Evolutionary conservation across 2,888 invertebrate species (phyloP).

Genomic region (Drosophila cyrtoloma): DNA sequence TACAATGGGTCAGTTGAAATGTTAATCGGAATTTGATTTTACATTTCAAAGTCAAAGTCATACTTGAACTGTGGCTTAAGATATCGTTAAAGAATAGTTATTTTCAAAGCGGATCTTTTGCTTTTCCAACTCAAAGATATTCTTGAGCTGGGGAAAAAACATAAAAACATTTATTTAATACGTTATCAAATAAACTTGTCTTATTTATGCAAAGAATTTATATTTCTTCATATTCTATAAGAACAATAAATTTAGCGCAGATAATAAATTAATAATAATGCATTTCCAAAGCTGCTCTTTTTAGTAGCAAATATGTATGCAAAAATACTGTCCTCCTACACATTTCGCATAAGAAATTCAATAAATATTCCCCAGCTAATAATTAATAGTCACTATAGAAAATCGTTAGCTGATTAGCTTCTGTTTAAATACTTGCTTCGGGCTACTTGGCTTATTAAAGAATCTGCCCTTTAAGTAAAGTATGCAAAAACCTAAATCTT

Average conservation of each 20-base stretch:
- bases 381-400: background rate
- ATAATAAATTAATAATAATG: background rate
- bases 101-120: background rate
- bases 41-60: background rate
- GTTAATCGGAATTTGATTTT: background rate
- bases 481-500: background rate
- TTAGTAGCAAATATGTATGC: background rate
- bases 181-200: background rate
- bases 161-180: background rate
- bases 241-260: background rate
- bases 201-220: background rate
- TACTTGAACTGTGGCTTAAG: background rate
- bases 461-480: background rate
- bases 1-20: background rate
- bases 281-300: background rate
- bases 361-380: background rate
- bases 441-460: background rate
- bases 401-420: background rate
- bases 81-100: background rate
- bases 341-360: background rate
- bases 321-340: background rate
- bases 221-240: background rate
- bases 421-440: background rate
- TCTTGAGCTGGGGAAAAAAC: too few relatives aligned
- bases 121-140: background rate